Base-by-base conservation (phyloP, 37 sponge, comb jelly and placozoan species). In the Beroe forskalii region DNA sequence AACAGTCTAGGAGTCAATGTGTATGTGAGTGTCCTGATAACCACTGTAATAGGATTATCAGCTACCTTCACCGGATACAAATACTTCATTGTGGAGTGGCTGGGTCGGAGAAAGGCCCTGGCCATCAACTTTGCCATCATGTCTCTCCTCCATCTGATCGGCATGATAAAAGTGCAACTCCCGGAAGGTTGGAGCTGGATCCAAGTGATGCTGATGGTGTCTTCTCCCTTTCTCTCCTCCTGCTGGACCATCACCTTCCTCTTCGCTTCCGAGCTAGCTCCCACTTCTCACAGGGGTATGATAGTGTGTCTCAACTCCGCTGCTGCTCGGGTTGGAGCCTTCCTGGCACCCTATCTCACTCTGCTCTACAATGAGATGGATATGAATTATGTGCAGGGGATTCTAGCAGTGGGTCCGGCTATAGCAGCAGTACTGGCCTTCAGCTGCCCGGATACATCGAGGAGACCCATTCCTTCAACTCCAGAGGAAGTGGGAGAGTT, bases 241-340 rank as follows among this genome's bases (percentile, higher is more conserved):
- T 6, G 8, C 39, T 72, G 40, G 37, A 20, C 39, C 30, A 30
- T 39, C 75, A 33, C 35, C 6, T 36, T 8, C 35, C 75, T 72
- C 39, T 30, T 38, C 9, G 35, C 75, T 1, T 19, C 12, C 1
- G 75, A 72, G 40, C 39, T 72, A 39, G 23, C 75, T 72, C 75
- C 75, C 4, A 72, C 75, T 3, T 72, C 75, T 4, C 75, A 72
- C 75, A 33, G 75, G 75, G 75, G 75, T 1, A 27, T 32, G 35
- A 36, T 27, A 8, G 6, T 72, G 75, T 33, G 22, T 36, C 23
- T 72, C 39, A 3, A 39, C 30, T 72, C 75, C 30, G 40, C 40
- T 72, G 75, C 9, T 33, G 75, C 75, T 36, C 23, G 75, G 40
- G 39, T 72, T 32, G 75, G 75, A 17, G 37, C 75, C 9, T 32